Percentiles rank a stretch among this genome's conserved stretches.
phyloP scores from a whole-genome alignment of 2,797 vertebrate genomes.

The Gymnoscopelus microlampas region DNA sequence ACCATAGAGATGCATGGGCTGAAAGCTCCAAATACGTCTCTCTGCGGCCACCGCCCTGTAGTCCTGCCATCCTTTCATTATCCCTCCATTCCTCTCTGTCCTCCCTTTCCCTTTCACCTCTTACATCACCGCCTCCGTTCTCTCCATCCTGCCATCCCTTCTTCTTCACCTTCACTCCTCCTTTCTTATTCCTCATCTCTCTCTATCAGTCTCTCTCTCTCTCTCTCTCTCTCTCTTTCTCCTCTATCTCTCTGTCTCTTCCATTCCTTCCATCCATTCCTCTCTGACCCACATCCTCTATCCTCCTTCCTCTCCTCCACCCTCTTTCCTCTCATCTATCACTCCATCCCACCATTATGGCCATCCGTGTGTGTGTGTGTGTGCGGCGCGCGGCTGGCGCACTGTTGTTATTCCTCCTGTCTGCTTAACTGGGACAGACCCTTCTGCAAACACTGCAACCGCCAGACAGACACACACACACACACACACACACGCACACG shows the following conservation, averaged over 20 bases:
- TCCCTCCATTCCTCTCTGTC: too few relatives aligned
- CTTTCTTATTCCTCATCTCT: too few relatives aligned
- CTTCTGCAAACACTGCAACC: slow-evolving; percentile 60
- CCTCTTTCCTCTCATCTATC: slow-evolving; percentile 48
- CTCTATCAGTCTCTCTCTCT: neutral
- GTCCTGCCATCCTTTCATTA: too few relatives aligned
- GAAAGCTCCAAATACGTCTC: too few relatives aligned
- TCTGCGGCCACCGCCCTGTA: too few relatives aligned
- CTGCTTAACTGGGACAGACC: slow-evolving; percentile 62
- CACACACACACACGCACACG: neutral
- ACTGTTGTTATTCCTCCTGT: slow-evolving; percentile 73
- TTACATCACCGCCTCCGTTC: too few relatives aligned
- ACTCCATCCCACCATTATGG: slow-evolving; percentile 29
- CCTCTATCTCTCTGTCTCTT: neutral
- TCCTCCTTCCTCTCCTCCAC: slow-evolving; percentile 21
- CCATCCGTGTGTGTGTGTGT: slow-evolving; percentile 19
- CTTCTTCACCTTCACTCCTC: too few relatives aligned
- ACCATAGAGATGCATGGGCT: too few relatives aligned
- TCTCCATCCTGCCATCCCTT: too few relatives aligned
- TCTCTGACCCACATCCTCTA: slow-evolving; percentile 14
- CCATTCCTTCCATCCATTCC: slow-evolving; percentile 8
- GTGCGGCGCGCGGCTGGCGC: slow-evolving; percentile 58
- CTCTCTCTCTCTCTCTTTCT: neutral
- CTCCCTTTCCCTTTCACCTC: too few relatives aligned
- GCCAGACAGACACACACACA: slow-evolving; percentile 27